Conservation (phyloP, 2,113 vertebrate genomes). For the Ploceus nigricollis region DNA sequence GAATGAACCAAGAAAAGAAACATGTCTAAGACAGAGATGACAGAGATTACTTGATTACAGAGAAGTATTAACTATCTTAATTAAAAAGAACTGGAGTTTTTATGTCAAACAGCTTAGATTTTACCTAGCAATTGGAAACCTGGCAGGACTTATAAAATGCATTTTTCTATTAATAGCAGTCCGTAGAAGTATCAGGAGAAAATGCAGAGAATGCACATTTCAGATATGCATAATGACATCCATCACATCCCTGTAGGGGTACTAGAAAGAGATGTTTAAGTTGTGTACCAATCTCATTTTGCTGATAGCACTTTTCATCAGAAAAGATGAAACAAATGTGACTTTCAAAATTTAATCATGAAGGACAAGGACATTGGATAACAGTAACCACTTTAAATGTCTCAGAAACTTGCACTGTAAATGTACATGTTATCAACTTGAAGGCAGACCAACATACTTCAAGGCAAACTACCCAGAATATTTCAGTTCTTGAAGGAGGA, state of each 20-base stretch:
- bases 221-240: slow-evolving; percentile 5
- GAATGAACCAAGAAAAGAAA: neutral
- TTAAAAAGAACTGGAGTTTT: slow-evolving; percentile 14
- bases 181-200: neutral
- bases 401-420: neutral
- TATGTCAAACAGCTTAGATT: slow-evolving; percentile 14
- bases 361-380: slow-evolving; percentile 51
- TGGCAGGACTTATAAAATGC: neutral
- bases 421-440: slow-evolving; percentile 12
- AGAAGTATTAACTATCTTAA: slow-evolving; percentile 32
- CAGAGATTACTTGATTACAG: neutral
- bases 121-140: slow-evolving; percentile 24
- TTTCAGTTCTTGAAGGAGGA: slow-evolving; percentile 19
- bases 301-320: slow-evolving; percentile 54
- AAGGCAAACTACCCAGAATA: slow-evolving; percentile 30
- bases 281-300: slow-evolving; percentile 51
- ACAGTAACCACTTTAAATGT: slow-evolving; percentile 25
- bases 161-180: slow-evolving; percentile 38
- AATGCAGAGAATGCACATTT: slow-evolving; percentile 51
- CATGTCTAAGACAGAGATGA: neutral
- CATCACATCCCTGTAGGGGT: slow-evolving; percentile 16
- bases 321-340: slow-evolving; percentile 56
- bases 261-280: slow-evolving; percentile 36
- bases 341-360: slow-evolving; percentile 63
- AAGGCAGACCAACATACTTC: slow-evolving; percentile 1